These are phyloP conservation scores for Macquaria ambigua DNA, from an alignment of 2,113 vertebrate species.

Conservation along the genomic window DNA sequence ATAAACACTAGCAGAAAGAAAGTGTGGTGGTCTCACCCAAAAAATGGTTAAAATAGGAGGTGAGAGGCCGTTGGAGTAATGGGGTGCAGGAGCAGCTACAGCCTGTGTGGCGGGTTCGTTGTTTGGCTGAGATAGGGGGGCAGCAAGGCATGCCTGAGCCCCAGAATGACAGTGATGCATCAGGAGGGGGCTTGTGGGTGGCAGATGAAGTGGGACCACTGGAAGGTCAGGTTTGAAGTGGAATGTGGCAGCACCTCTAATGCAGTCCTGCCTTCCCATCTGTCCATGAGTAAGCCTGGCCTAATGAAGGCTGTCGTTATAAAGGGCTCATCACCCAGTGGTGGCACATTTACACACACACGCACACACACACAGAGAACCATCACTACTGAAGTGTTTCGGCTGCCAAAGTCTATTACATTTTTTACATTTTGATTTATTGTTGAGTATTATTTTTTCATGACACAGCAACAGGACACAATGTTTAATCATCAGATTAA, in stretches of 20 bases:
- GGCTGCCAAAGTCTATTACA: slow-evolving; percentile 14
- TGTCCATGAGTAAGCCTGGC: slow-evolving; percentile 56
- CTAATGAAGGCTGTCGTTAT: slow-evolving; percentile 71
- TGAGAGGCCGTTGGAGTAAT: slow-evolving; percentile 75
- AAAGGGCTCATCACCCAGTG: slow-evolving; percentile 63
- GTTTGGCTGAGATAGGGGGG: slow-evolving; percentile 51
- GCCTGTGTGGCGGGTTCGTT: slow-evolving; percentile 66
- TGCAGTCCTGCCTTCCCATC: slow-evolving; percentile 72
- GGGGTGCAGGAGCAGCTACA: slow-evolving; percentile 65
- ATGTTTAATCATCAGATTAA: not conserved
- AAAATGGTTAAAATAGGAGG: slow-evolving; percentile 73
- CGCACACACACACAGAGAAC: not conserved
- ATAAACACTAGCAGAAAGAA: slow-evolving; percentile 78
- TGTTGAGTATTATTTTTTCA: not conserved
- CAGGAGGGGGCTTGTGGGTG: slow-evolving; percentile 70
- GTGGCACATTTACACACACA: slow-evolving; percentile 43
- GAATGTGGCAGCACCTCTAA: slow-evolving; percentile 72
- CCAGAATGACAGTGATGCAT: slow-evolving; percentile 75
- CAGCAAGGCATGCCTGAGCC: slow-evolving; percentile 50
- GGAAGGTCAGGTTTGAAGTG: slow-evolving; percentile 81
- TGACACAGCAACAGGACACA: not conserved
- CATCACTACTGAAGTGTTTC: slow-evolving; percentile 15
- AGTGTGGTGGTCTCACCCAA: slow-evolving; percentile 62
- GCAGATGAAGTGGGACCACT: slow-evolving; percentile 68
- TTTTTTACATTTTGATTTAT: slow-evolving; percentile 17